Percentiles rank a stretch among this genome's conserved stretches.
Conservation (phyloP, 2,888 invertebrate genomes). For the Atethmia centrago region DNA sequence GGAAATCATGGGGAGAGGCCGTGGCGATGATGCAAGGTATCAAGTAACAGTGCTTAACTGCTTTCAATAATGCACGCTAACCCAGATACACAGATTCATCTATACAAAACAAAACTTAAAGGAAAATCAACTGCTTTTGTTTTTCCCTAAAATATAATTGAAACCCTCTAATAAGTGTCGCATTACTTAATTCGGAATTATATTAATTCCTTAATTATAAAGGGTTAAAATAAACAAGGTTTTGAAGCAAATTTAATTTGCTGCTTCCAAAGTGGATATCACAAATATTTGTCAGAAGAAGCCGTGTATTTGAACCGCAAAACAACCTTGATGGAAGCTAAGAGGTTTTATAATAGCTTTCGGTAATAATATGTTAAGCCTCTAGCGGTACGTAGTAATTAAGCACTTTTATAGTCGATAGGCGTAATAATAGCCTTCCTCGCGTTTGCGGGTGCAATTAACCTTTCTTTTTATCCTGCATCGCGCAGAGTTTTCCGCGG, state of each 20-base stretch:
- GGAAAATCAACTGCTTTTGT: conserved; percentile 7
- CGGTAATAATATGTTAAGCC: no score
- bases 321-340: conserved; percentile 21
- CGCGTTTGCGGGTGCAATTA: not conserved
- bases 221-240: conserved; percentile 56
- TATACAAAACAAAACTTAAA: not conserved
- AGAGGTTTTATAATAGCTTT: conserved; percentile 41
- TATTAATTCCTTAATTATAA: conserved; percentile 60
- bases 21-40: no score
- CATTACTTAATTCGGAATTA: conserved; percentile 58
- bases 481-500: no score
- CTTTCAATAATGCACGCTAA: no score
- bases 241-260: conserved; percentile 43
- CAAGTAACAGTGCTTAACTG: no score
- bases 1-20: no score
- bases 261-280: conserved; percentile 4
- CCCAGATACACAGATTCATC: no score
- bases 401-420: not conserved
- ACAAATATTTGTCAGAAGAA: conserved; percentile 4
- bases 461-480: no score
- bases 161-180: conserved; percentile 56
- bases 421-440: not conserved
- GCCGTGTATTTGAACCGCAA: conserved; percentile 29
- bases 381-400: not conserved
- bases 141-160: conserved; percentile 2